Evolutionary conservation across 1,140 invertebrate species (phyloP).

Genomic region (Nasonia vitripennis): DNA sequence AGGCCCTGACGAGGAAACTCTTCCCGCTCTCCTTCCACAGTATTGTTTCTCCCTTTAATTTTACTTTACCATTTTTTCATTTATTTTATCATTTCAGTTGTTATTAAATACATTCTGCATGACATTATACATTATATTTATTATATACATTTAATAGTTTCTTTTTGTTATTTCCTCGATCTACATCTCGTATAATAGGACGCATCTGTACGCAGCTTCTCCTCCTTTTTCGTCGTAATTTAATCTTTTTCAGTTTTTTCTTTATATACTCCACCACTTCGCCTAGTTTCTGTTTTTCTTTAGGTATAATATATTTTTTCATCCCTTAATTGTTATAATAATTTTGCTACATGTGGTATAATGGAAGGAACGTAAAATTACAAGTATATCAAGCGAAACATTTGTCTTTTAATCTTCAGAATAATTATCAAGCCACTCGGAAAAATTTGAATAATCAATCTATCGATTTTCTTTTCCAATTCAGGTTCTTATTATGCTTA

Average conservation of each 20-base stretch:
- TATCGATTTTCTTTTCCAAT: too few species aligned
- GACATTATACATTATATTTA: slow-evolving; percentile 66
- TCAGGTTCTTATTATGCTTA: too few species aligned
- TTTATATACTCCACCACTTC: neutral
- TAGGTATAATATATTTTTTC: neutral
- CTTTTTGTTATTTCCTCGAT: slow-evolving; percentile 54
- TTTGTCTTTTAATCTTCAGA: neutral
- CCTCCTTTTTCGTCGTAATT: neutral
- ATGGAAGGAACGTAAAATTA: slow-evolving; percentile 16
- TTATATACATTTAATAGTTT: slow-evolving; percentile 65
- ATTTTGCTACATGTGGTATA: slow-evolving; percentile 1
- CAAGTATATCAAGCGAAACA: neutral
- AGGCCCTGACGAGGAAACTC: slow-evolving; percentile 31
- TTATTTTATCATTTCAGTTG: slow-evolving; percentile 53
- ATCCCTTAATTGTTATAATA: neutral
- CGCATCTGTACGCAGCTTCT: slow-evolving; percentile 43
- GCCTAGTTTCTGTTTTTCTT: neutral
- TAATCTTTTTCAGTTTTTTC: neutral
- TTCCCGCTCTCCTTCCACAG: slow-evolving; percentile 1
- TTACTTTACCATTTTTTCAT: slow-evolving; percentile 37
- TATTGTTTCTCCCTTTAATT: slow-evolving; percentile 8
- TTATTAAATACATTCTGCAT: slow-evolving; percentile 69
- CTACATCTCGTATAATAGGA: slow-evolving; percentile 53
- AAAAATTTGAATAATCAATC: too few species aligned
- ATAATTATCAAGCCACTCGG: too few species aligned